Evolutionary conservation across 2,888 invertebrate genomes (phyloP).

Genomic region (Pristionchus exspectatus): DNA sequence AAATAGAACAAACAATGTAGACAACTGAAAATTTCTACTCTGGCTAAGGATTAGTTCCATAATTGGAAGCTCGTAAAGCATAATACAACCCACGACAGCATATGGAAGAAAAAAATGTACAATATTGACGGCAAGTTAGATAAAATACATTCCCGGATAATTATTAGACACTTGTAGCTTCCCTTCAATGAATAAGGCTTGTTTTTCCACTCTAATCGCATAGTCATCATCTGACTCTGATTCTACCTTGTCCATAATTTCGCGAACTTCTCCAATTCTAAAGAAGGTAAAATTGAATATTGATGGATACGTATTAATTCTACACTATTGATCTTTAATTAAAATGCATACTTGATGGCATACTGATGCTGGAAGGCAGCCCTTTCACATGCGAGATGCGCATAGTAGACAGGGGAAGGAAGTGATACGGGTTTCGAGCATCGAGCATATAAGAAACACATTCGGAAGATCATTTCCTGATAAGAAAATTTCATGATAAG

Average conservation of each 20-base stretch:
- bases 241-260: background rate
- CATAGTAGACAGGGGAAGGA: constrained; percentile 98
- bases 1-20: too few relatives aligned
- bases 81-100: too few relatives aligned
- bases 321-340: too few relatives aligned
- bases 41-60: too few relatives aligned
- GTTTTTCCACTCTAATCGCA: background rate
- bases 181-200: constrained; percentile 46
- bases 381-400: constrained; percentile 98
- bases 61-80: too few relatives aligned
- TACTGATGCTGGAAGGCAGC: constrained; percentile 84
- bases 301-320: too few relatives aligned
- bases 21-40: too few relatives aligned
- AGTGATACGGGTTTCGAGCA: constrained; percentile 96
- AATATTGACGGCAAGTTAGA: constrained; percentile 32
- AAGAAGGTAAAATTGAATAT: background rate
- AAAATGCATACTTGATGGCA: constrained; percentile 32
- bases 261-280: background rate
- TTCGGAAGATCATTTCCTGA: background rate
- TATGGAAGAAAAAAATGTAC: too few relatives aligned
- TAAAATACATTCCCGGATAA: constrained; percentile 57
- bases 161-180: constrained; percentile 14
- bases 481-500: constrained; percentile 64
- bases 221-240: constrained; percentile 11
- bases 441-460: constrained; percentile 62